Conservation (phyloP, 2,888 invertebrate genomes). For the Rhingia rostrata region DNA sequence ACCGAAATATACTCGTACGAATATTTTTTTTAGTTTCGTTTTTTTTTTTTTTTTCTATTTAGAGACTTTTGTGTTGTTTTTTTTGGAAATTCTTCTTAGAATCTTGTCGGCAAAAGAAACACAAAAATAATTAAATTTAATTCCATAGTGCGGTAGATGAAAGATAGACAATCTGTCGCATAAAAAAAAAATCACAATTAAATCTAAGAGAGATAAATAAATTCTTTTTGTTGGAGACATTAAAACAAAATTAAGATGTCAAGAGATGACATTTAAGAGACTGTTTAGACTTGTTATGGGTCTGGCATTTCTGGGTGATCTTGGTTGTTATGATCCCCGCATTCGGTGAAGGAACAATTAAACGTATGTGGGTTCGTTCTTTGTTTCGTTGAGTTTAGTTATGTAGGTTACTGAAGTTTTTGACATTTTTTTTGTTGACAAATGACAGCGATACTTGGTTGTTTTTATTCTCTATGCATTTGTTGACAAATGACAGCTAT, state of each 20-base stretch:
- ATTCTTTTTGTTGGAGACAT: constrained; percentile 6
- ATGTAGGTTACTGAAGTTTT: too few relatives aligned
- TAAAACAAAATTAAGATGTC: constrained; percentile 20
- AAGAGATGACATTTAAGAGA: constrained; percentile 8
- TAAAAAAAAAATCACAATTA: constrained; percentile 42
- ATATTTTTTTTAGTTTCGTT: background rate
- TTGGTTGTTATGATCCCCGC: background rate
- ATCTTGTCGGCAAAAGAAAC: constrained; percentile 22
- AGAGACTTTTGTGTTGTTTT: constrained; percentile 16
- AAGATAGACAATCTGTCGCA: constrained; percentile 35
- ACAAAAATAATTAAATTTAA: constrained; percentile 65
- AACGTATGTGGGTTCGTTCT: background rate
- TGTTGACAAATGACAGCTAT: too few relatives aligned
- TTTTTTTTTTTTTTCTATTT: background rate
- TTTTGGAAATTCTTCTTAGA: constrained; percentile 54
- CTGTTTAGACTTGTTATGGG: background rate
- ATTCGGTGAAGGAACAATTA: constrained; percentile 17
- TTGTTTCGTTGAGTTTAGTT: too few relatives aligned
- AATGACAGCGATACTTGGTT: too few relatives aligned
- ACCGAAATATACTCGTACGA: background rate
- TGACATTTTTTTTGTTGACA: too few relatives aligned
- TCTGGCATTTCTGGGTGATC: constrained; percentile 54
- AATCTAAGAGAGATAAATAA: constrained; percentile 49
- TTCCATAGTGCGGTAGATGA: constrained; percentile 62
- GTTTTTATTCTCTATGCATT: too few relatives aligned